These are phyloP conservation scores for Anser brachyrhynchus DNA, from an alignment of 2,113 vertebrate species.

Conservation along the genomic window DNA sequence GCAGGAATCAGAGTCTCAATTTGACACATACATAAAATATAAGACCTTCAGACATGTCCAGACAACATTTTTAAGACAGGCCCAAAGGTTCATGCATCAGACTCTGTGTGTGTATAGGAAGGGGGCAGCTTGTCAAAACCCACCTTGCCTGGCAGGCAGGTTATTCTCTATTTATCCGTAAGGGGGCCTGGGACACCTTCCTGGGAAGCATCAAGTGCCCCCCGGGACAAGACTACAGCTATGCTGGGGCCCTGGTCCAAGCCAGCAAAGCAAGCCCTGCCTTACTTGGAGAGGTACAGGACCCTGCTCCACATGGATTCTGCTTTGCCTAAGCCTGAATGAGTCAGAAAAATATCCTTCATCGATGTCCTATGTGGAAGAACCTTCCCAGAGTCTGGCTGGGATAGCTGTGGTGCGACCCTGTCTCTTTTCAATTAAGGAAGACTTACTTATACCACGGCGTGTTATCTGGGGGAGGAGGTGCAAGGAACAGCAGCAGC, in stretches of 20 bases:
- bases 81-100: background rate
- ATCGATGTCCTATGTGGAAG: background rate
- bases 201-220: background rate
- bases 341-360: background rate
- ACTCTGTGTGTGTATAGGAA: background rate
- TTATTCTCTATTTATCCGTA: background rate
- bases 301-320: background rate
- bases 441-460: background rate
- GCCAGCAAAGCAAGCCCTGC: background rate
- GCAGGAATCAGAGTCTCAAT: background rate
- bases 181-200: background rate
- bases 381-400: background rate
- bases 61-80: background rate
- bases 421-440: background rate
- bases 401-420: background rate
- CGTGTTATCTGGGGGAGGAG: slow-evolving; percentile 1
- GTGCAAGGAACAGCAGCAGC: background rate
- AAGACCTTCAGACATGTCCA: background rate
- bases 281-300: background rate
- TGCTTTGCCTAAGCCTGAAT: background rate
- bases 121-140: background rate
- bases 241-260: background rate
- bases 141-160: background rate
- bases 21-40: background rate
- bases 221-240: background rate